phyloP scores from a whole-genome alignment of 2,113 vertebrate genomes.

The Pteropus alecto region DNA sequence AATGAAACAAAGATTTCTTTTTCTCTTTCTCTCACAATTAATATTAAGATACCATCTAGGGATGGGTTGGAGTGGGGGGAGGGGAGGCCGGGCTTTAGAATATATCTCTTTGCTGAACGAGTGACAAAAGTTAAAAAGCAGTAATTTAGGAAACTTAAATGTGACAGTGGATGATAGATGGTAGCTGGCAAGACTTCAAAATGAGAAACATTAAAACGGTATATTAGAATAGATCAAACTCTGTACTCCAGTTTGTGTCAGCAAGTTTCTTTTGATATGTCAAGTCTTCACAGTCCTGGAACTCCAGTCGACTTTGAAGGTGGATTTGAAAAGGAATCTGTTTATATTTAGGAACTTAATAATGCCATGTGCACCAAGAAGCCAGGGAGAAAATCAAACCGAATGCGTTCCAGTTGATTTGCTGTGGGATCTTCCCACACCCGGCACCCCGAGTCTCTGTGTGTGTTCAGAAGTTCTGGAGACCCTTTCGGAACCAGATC shows the following conservation, averaged over 20 bases:
- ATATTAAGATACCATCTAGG: conserved; percentile 82
- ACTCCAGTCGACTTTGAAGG: conserved; percentile 85
- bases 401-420: conserved; percentile 60
- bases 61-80: conserved; percentile 42
- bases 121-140: conserved; percentile 89
- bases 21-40: conserved; percentile 77
- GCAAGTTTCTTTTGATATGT: conserved; percentile 87
- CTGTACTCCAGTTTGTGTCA: conserved; percentile 84
- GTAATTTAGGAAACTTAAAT: conserved; percentile 89
- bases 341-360: conserved; percentile 82
- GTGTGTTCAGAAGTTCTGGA: background rate
- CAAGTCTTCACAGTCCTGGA: conserved; percentile 81
- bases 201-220: conserved; percentile 91
- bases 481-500: background rate
- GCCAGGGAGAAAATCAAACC: conserved; percentile 69
- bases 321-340: conserved; percentile 83
- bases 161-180: conserved; percentile 89
- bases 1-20: conserved; percentile 78
- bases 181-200: conserved; percentile 85
- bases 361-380: conserved; percentile 71
- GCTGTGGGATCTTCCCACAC: conserved; percentile 36
- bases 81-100: conserved; percentile 76
- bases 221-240: conserved; percentile 90
- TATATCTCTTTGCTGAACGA: conserved; percentile 83
- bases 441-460: background rate